These are phyloP conservation scores for Sebastes itinus DNA, from an alignment of 2,797 vertebrate genomes.

Conservation along the genomic window DNA sequence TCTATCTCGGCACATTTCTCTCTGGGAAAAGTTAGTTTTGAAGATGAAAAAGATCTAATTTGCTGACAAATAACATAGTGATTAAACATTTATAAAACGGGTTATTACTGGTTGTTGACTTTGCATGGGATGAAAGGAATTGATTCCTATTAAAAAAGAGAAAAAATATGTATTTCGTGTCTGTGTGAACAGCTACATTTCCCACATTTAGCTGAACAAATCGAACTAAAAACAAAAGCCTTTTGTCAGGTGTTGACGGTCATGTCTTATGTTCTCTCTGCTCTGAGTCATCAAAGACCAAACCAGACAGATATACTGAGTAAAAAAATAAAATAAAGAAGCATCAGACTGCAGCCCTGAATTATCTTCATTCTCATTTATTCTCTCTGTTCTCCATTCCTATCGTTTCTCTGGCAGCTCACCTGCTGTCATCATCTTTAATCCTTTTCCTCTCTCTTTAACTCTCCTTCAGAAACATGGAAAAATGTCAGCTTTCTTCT, in stretches of 20 bases:
- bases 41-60: conserved; percentile 30
- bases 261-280: not conserved
- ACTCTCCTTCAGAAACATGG: not conserved
- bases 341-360: not conserved
- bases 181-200: not conserved
- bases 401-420: not conserved
- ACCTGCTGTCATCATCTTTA: not conserved
- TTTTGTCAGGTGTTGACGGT: not conserved
- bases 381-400: not conserved
- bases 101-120: conserved; percentile 8
- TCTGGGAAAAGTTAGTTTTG: not conserved
- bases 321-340: not conserved
- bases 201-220: not conserved
- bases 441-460: not conserved
- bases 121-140: not conserved
- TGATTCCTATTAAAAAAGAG: not conserved
- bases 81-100: conserved; percentile 41
- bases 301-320: not conserved
- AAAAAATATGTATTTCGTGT: not conserved
- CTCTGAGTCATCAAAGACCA: not conserved
- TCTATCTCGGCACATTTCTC: not conserved
- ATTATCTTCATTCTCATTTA: not conserved
- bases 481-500: not conserved
- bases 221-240: not conserved
- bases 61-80: conserved; percentile 27